Conservation (phyloP, 2,113 vertebrate genomes). For the Crotalus viridis region DNA sequence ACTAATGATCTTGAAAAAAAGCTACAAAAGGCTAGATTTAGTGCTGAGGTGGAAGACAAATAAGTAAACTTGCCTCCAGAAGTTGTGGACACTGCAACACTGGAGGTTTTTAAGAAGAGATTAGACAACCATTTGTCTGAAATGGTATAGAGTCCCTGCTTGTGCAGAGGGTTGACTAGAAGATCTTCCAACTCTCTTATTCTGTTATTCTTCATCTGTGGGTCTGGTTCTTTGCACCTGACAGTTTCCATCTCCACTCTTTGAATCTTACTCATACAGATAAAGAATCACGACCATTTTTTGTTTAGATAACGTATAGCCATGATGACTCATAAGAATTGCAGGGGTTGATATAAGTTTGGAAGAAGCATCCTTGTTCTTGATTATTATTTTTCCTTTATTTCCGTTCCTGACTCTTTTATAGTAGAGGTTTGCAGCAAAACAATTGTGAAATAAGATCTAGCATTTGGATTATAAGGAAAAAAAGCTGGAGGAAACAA, state of each 20-base stretch:
- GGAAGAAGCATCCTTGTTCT: slow-evolving; percentile 37
- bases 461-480: background rate
- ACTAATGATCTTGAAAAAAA: no score
- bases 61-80: no score
- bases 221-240: no score
- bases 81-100: no score
- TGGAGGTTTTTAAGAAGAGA: no score
- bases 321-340: slow-evolving; percentile 45
- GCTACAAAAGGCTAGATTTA: no score
- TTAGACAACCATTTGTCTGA: no score
- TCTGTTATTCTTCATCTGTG: no score
- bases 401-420: background rate
- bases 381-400: background rate
- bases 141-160: no score
- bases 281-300: slow-evolving; percentile 32
- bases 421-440: background rate
- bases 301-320: slow-evolving; percentile 47
- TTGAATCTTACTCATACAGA: slow-evolving; percentile 54
- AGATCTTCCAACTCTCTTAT: no score
- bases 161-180: no score
- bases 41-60: no score
- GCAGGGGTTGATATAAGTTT: slow-evolving; percentile 33
- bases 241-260: background rate
- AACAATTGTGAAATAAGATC: background rate
- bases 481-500: background rate